Percentiles rank a stretch among this genome's conserved stretches.
These are phyloP conservation scores for Oeneis ivallda DNA, from an alignment of 2,888 invertebrate species.

Conservation along the genomic window DNA sequence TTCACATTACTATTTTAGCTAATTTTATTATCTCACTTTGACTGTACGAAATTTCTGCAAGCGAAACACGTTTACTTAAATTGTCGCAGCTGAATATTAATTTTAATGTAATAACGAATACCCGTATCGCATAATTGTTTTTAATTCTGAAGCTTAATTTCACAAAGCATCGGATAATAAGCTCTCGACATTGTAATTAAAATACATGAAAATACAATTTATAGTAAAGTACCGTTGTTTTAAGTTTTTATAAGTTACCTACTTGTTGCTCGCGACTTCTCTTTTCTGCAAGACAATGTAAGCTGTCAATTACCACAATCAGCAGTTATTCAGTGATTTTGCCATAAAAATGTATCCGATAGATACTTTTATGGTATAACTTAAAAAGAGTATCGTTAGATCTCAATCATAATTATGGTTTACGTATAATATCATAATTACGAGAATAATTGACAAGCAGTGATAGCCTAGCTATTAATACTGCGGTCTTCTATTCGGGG, in stretches of 20 bases:
- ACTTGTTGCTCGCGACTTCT: neutral
- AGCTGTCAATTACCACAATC: too few relatives aligned
- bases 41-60: constrained; percentile 39
- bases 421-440: too few relatives aligned
- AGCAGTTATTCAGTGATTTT: too few relatives aligned
- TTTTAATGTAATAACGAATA: constrained; percentile 33
- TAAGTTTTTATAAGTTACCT: neutral
- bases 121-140: constrained; percentile 19
- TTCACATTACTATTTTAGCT: neutral
- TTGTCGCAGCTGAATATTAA: constrained; percentile 54
- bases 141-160: constrained; percentile 22
- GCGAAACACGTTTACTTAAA: constrained; percentile 56
- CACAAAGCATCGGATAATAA: constrained; percentile 13
- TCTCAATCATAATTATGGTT: too few relatives aligned
- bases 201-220: constrained; percentile 7
- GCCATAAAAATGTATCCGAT: too few relatives aligned
- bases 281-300: too few relatives aligned
- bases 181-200: constrained; percentile 2
- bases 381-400: too few relatives aligned
- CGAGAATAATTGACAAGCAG: too few relatives aligned
- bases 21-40: neutral
- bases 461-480: too few relatives aligned
- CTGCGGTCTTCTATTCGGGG: too few relatives aligned
- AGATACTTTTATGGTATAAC: too few relatives aligned
- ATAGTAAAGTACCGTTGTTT: neutral